Conservation (phyloP, 2,888 invertebrate species). For the Agonopterix arenella region DNA sequence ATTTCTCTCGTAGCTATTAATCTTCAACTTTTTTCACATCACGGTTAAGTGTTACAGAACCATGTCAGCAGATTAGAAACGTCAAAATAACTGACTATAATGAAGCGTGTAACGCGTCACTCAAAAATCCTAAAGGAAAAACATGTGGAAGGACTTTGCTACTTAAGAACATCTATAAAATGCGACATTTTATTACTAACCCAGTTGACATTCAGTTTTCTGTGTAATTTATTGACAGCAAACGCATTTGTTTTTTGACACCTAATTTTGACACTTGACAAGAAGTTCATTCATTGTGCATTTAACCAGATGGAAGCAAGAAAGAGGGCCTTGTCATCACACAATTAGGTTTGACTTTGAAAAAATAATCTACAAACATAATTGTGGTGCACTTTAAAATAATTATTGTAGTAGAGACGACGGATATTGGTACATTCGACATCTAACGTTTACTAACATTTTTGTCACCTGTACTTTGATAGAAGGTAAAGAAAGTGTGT, state of each 20-base stretch:
- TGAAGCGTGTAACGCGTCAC: constrained; percentile 2
- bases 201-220: constrained; percentile 43
- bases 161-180: constrained; percentile 63
- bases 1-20: no score
- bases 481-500: no score
- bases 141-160: constrained; percentile 30
- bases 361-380: no score
- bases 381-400: no score
- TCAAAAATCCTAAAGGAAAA: constrained; percentile 32
- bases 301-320: constrained; percentile 27
- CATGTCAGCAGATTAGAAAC: no score
- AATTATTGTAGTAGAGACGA: no score
- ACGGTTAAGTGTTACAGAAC: no score
- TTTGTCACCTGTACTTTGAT: no score
- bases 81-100: background rate
- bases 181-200: constrained; percentile 58
- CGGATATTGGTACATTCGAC: no score
- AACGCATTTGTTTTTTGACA: constrained; percentile 38
- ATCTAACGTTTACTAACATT: no score
- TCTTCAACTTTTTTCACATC: no score
- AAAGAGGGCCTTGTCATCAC: constrained; percentile 42
- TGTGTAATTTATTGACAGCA: constrained; percentile 52
- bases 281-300: constrained; percentile 46
- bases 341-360: background rate
- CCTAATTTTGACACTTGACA: constrained; percentile 47